Evolutionary conservation across 2,113 vertebrate genomes (phyloP), one percentile per base, ranked within the genome.

Genomic region (Epinephelus moara): DNA sequence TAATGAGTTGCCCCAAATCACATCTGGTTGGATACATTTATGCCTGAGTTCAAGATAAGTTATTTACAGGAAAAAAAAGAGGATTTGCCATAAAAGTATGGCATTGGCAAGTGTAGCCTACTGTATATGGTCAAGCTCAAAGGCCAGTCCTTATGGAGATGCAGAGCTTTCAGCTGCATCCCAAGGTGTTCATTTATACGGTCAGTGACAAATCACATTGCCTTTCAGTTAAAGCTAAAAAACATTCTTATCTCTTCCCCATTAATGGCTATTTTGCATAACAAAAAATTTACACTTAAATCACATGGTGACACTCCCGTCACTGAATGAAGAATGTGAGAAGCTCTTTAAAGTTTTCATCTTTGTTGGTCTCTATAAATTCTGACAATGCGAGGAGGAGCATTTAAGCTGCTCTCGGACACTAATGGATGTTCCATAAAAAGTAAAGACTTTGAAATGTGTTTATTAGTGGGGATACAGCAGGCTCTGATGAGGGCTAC

Each of bases 381-480:
- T 17, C 37, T 42, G 49, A 45, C 25, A 19, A 42, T 45, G 19
- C 4, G 4, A 30, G 30, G 45, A 56, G 9, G 14, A 56, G 23
- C 59, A 47, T 55, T 14, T 56, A 15, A 70, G 19, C 55, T 8
- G 10, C 47, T 49, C 23, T 68, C 3, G 17, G 33, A 64, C 21
- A 50, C 33, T 59, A 77, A 82, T 77, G 81, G 73, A 15, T 63
- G 40, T 47, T 14, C 47, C 13, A 56, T 63, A 9, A 19, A 70
- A 78, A 47, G 53, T 68, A 59, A 72, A 27, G 17, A 42, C 23
- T 45, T 73, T 60, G 8, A 70, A 76, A 56, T 60, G 15, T 49
- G 61, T 74, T 80, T 61, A 71, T 66, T 53, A 52, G 30, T 27
- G 53, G 23, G 9, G 56, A 66, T 73, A 42, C 18, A 49, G 7